Conservation (phyloP, 2,888 invertebrate genomes). For the Phymatocera aterrima region DNA sequence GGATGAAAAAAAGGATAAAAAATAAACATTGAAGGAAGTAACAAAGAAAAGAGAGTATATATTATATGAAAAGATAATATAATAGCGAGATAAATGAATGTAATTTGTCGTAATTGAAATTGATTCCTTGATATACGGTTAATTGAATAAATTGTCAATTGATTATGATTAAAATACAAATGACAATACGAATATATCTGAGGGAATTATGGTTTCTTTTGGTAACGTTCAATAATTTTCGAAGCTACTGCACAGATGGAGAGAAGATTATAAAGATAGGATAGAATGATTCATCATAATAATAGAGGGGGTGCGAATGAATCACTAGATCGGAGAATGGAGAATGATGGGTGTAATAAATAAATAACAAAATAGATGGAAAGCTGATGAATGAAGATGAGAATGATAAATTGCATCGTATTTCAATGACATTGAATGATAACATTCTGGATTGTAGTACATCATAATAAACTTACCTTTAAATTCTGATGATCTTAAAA, state of each 20-base stretch:
- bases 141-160: conserved; percentile 33
- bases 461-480: conserved; percentile 38
- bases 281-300: conserved; percentile 29
- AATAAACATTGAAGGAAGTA: no score
- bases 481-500: neutral
- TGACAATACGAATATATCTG: neutral
- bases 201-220: neutral
- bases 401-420: neutral
- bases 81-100: neutral
- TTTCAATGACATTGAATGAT: neutral
- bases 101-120: conserved; percentile 5
- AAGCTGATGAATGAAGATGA: neutral
- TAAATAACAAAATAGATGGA: neutral
- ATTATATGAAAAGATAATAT: no score
- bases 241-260: neutral
- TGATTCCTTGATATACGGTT: neutral
- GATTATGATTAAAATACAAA: conserved; percentile 34
- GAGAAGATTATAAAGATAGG: conserved; percentile 6
- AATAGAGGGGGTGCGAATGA: conserved; percentile 13
- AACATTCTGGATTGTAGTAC: neutral
- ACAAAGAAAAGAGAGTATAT: no score
- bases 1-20: no score
- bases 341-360: conserved; percentile 7
- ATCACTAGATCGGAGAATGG: conserved; percentile 20
- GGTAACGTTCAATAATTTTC: neutral